Evolutionary conservation across 92 coral and sea anemone species (phyloP).

Genomic region (Paragorgia papillata): DNA sequence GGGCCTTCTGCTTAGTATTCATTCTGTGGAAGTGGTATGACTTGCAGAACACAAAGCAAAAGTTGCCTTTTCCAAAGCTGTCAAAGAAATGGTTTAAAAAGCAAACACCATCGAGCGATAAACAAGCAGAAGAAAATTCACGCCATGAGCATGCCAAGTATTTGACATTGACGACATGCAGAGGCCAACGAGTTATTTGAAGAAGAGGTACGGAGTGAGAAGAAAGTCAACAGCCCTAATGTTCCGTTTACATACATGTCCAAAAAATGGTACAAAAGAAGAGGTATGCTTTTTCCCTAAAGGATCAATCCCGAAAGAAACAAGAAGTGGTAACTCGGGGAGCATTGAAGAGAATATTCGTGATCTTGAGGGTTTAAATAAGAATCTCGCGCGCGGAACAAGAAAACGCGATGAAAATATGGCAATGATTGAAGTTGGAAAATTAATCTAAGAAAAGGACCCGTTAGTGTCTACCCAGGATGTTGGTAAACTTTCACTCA

Average conservation of each 20-base stretch:
- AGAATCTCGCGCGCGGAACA: background rate
- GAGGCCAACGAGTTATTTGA: background rate
- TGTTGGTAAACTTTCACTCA: background rate
- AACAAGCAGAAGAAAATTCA: no score
- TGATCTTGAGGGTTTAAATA: background rate
- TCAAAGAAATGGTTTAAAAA: no score
- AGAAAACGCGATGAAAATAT: background rate
- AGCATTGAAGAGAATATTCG: constrained; percentile 23
- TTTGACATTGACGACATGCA: no score
- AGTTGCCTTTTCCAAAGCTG: constrained; percentile 1
- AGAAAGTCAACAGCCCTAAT: no score
- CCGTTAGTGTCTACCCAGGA: constrained; percentile 37
- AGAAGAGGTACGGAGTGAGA: no score
- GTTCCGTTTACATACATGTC: constrained; percentile 14
- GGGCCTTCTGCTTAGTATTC: no score
- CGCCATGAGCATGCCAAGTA: no score
- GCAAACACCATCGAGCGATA: no score
- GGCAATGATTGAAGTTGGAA: constrained; percentile 27
- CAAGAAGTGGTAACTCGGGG: background rate
- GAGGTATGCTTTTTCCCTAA: constrained; percentile 35
- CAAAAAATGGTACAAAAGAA: constrained; percentile 34
- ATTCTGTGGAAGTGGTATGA: constrained; percentile 8
- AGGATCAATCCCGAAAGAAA: constrained; percentile 20
- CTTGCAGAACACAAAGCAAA: constrained; percentile 2
- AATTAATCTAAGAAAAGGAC: constrained; percentile 20